phyloP scores from a whole-genome alignment of 2,888 invertebrate genomes.

The Hololepta plana region DNA sequence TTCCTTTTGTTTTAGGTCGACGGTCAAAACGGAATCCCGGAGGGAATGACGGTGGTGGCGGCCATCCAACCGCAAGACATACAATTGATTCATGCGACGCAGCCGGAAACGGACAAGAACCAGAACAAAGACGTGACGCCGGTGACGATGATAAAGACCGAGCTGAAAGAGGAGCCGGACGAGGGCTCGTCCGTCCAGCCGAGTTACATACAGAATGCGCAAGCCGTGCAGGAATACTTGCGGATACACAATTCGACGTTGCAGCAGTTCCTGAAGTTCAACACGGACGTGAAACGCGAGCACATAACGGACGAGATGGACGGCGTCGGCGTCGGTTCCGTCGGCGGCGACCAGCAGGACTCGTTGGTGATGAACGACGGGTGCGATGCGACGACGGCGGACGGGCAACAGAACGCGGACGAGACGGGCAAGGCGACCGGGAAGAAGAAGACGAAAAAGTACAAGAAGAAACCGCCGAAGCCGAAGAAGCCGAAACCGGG shows the following conservation, averaged over 20 bases:
- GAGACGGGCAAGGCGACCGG: slow-evolving; percentile 11
- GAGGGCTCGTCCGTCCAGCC: slow-evolving; percentile 21
- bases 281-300: slow-evolving; percentile 35
- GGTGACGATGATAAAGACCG: slow-evolving; percentile 31
- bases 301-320: slow-evolving; percentile 32
- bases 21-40: slow-evolving; percentile 32
- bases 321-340: no score
- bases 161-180: slow-evolving; percentile 15
- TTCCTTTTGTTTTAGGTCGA: slow-evolving; percentile 20
- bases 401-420: no score
- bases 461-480: slow-evolving; percentile 64
- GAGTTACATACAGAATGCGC: slow-evolving; percentile 32
- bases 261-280: slow-evolving; percentile 44
- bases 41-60: slow-evolving; percentile 49
- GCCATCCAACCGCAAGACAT: slow-evolving; percentile 51
- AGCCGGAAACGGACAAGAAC: slow-evolving; percentile 13
- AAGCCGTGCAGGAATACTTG: slow-evolving; percentile 32
- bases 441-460: slow-evolving; percentile 50
- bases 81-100: slow-evolving; percentile 33
- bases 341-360: slow-evolving; percentile 18
- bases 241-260: slow-evolving; percentile 27
- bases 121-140: slow-evolving; percentile 29
- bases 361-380: slow-evolving; percentile 23
- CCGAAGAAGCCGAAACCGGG: slow-evolving; percentile 65
- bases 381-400: not conserved